Evolutionary conservation across 2,797 vertebrate genomes (phyloP), one percentile per base, ranked within the genome.

Genomic region (Tokudaia tokunoshimensis): DNA sequence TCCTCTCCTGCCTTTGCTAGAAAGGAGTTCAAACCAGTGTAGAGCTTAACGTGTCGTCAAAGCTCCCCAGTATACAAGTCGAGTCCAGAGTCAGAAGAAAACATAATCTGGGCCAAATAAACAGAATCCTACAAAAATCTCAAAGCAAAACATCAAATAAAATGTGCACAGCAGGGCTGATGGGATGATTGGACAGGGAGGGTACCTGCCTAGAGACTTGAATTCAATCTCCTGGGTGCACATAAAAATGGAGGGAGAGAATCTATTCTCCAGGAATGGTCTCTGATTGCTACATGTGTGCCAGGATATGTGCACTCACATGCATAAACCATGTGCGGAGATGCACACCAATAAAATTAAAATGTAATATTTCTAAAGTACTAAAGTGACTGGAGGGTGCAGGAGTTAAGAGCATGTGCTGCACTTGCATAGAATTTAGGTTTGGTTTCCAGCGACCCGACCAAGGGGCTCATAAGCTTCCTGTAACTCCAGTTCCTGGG

Each of bases 81-180:
- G 83, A 65, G 65, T 41, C 13, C 67, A 65, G n/a, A 83, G 81
- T 83, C 65, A 81, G 75, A 88, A 91, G 57, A 63, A 74, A 92
- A 75, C 11, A 44, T 78, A 78, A 82, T 59, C 55, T 70, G 15
- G 19, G 8, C 41, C 92, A 75, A 81, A 75, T 85, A 85, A 74
- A 47, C 57, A 89, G 31, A 3, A 94, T 67, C 93, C 92, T 83
- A 75, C 59, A 93, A 83, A 83, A 75, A 57, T 65, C 80, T 83
- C 44, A 63, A 63, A 94, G 80, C 44, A 90, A 80, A 93, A 72
- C 12, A 15, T 29, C 47, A 72, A 50, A 94, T 47, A 74, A 78
- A 85, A 95, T 50, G 19, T 85, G 19, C 29, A 6, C 29, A 6
- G 5, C 6, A 5, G 24, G n/a, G 55, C 57, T 44, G 37, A 24